A percentile compares a stretch with the other conserved stretches of the same genome.
These are phyloP conservation scores for Ceryle rudis DNA, from an alignment of 2,797 vertebrate genomes.

Conservation along the genomic window DNA sequence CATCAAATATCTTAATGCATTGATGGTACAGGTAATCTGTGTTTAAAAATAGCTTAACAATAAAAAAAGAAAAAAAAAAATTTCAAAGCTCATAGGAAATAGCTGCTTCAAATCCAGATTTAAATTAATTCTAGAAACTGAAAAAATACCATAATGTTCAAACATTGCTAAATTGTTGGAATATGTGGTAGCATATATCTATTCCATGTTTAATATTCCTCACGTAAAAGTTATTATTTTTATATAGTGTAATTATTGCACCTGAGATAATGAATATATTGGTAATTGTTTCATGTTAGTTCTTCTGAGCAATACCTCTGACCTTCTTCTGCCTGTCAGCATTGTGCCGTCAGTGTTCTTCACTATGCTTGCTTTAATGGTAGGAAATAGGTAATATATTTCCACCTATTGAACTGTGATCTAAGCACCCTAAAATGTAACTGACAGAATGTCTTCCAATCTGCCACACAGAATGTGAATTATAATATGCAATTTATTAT, in stretches of 20 bases:
- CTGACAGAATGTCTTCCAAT: conserved; percentile 9
- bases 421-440: not conserved
- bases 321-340: not conserved
- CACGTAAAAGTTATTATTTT: not conserved
- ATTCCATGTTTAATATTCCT: not conserved
- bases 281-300: not conserved
- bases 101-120: not conserved
- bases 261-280: not conserved
- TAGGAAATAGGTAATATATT: conserved; percentile 32
- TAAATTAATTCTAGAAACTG: not conserved
- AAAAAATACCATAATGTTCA: not conserved
- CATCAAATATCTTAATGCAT: not conserved
- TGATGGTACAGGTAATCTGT: too few relatives aligned
- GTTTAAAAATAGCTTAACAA: not conserved
- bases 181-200: not conserved
- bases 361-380: not conserved
- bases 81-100: not conserved
- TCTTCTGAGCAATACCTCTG: not conserved
- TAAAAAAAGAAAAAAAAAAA: not conserved
- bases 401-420: conserved; percentile 17
- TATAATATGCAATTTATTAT: not conserved
- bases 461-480: conserved; percentile 17
- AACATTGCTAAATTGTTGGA: not conserved
- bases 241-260: conserved; percentile 8
- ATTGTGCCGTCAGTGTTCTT: not conserved